phyloP scores from a whole-genome alignment of 2,797 vertebrate genomes.

The Centropyge bicolor region DNA sequence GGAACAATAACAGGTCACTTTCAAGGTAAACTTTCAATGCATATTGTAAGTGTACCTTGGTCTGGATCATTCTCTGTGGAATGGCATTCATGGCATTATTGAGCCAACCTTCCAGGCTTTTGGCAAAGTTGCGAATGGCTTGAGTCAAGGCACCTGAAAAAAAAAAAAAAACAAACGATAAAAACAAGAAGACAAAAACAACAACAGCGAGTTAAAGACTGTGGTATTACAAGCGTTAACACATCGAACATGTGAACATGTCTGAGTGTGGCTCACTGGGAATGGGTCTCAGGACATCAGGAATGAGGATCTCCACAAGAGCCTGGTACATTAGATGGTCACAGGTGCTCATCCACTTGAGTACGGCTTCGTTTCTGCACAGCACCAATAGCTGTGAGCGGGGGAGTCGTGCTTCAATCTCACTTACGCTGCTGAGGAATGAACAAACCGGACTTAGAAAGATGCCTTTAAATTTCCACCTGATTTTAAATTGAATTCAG shows the following conservation, averaged over 20 bases:
- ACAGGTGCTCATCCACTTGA: constrained; percentile 97
- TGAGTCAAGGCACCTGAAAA: constrained; percentile 95
- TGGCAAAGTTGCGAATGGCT: constrained; percentile 99
- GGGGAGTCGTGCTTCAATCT: constrained; percentile 89
- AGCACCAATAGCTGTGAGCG: constrained; percentile 89
- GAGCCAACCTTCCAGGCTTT: constrained; percentile 98
- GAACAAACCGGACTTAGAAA: constrained; percentile 11
- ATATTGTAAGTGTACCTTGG: constrained; percentile 88
- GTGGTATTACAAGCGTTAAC: not conserved
- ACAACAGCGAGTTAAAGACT: not conserved
- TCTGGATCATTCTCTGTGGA: constrained; percentile 94
- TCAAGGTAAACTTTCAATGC: not conserved
- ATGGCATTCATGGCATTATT: constrained; percentile 95
- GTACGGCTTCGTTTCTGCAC: constrained; percentile 92
- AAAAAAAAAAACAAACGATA: not conserved
- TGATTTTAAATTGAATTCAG: not conserved
- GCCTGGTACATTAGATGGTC: constrained; percentile 98
- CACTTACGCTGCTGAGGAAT: constrained; percentile 82
- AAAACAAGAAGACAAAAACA: not conserved
- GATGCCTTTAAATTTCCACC: not conserved
- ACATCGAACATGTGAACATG: not conserved
- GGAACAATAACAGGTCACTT: not conserved
- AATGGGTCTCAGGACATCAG: constrained; percentile 97
- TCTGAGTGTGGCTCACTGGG: constrained; percentile 89
- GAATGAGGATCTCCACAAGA: constrained; percentile 97